Evolutionary conservation across 2,797 vertebrate species (phyloP), one percentile per base, ranked within the genome.

Genomic region (Tenualosa thibaudeaui): DNA sequence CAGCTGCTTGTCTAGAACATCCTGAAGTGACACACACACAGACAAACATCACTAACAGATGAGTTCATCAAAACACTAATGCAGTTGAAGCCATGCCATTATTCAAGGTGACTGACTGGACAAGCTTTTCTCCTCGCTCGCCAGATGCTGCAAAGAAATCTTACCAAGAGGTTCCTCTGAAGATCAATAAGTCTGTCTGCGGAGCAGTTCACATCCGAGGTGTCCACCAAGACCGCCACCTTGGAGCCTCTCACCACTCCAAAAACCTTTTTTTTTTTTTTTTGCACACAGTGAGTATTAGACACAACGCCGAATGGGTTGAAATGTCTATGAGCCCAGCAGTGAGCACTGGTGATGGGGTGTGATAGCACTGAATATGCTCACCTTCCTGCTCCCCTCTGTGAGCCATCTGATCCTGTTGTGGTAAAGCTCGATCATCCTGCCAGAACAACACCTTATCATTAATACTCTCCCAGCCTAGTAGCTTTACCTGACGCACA

Each of bases 341-440:
- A 78, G 71, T 46, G 17, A 19, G 40, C 40, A 8, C 71, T 78
- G 71, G 71, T 46, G 9, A 46, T 19, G 6, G 71, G 1, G 71
- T 78, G 71, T 78, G 60, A 78, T 9, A 49, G 43, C 49, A 56
- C 37, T 22, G 71, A 24, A 81, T 22, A 51, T 37, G 46, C 82
- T 86, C 94, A 97, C 96, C 96, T 96, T 96, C 88, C 90, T 94
- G 92, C 94, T 96, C 89, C 92, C 90, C 84, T 94, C 92, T 87
- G 91, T 90, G 4, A 97, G 93, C 96, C 96, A 97, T 83, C 82
- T 91, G 68, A 96, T 89, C 87, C 94, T 92, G 82, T 91, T 90
- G 53, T 95, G 93, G 68, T 94, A 96, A 65, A 93, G 88, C 13
- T 90, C 89, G 51, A 89, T 85, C 26, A 60, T 51, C 50, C 91